Conservation (phyloP, 2,113 vertebrate species). For the Struthio camelus region DNA sequence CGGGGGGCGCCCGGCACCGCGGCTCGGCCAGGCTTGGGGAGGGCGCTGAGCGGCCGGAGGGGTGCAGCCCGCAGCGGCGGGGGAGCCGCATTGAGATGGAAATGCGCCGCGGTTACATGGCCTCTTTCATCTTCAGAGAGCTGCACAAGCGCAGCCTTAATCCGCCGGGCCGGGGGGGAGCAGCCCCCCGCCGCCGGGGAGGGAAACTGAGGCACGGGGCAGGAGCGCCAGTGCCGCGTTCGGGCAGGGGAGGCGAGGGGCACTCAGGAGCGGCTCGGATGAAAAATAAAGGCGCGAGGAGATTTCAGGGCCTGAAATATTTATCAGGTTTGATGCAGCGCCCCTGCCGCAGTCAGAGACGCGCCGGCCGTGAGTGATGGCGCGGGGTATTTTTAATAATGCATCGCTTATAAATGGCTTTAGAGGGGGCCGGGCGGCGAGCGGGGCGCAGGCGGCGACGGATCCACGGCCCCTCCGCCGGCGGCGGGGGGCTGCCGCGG, state of each 20-base stretch:
- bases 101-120: not conserved
- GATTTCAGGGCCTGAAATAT: slow-evolving; percentile 61
- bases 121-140: not conserved
- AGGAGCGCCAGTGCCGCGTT: no score
- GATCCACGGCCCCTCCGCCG: not conserved
- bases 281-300: not conserved
- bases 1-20: no score
- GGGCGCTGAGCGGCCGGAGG: no score
- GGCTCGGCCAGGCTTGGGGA: accelerated
- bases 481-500: not conserved
- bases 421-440: not conserved
- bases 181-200: not conserved
- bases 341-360: not conserved
- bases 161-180: not conserved
- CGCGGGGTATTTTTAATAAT: slow-evolving; percentile 11
- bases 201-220: not conserved
- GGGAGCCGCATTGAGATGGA: not conserved
- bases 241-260: not conserved
- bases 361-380: not conserved
- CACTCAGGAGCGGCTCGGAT: not conserved
- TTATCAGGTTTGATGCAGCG: slow-evolving; percentile 3
- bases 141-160: not conserved
- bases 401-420: not conserved
- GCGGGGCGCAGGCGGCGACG: no score
- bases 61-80: not conserved